Conservation (phyloP, 1,140 invertebrate genomes). For the Dinoponera quadriceps region DNA sequence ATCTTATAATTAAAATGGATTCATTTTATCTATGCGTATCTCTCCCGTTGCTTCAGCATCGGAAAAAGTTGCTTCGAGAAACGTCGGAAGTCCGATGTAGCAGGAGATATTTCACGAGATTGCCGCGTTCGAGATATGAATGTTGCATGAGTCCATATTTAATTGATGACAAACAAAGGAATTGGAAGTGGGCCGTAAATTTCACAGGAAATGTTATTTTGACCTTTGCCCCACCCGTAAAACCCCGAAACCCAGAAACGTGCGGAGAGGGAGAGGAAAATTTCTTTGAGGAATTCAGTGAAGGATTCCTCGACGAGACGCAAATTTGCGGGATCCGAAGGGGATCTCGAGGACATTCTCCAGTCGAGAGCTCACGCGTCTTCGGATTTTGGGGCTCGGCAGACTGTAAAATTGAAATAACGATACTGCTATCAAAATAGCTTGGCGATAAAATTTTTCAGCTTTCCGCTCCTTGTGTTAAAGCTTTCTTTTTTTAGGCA, state of each 20-base stretch:
- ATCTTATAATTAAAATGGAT: neutral
- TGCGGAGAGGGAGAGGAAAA: constrained; percentile 15
- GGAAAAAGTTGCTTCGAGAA: neutral
- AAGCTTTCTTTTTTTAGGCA: constrained; percentile 1
- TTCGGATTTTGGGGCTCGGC: constrained; percentile 43
- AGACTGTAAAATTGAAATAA: constrained; percentile 57
- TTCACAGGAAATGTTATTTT: constrained; percentile 19
- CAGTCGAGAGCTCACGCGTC: constrained; percentile 25
- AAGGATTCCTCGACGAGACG: constrained; percentile 34
- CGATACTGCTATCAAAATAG: constrained; percentile 35
- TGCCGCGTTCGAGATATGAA: constrained; percentile 2
- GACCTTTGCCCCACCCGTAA: constrained; percentile 32
- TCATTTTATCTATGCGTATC: neutral
- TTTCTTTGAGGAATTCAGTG: constrained; percentile 41
- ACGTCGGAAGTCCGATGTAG: neutral
- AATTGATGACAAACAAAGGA: constrained; percentile 28
- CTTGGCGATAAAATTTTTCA: constrained; percentile 12
- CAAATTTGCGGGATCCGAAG: constrained; percentile 49
- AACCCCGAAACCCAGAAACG: constrained; percentile 24
- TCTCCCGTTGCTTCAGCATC: neutral
- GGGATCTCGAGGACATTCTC: constrained; percentile 42
- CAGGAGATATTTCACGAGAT: constrained; percentile 4
- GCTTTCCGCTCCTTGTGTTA: neutral
- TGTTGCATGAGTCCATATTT: constrained; percentile 22
- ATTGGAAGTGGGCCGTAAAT: constrained; percentile 36